Evolutionary conservation across 92 coral and sea anemone species (phyloP).

Genomic region (Palythoa caribaeorum): DNA sequence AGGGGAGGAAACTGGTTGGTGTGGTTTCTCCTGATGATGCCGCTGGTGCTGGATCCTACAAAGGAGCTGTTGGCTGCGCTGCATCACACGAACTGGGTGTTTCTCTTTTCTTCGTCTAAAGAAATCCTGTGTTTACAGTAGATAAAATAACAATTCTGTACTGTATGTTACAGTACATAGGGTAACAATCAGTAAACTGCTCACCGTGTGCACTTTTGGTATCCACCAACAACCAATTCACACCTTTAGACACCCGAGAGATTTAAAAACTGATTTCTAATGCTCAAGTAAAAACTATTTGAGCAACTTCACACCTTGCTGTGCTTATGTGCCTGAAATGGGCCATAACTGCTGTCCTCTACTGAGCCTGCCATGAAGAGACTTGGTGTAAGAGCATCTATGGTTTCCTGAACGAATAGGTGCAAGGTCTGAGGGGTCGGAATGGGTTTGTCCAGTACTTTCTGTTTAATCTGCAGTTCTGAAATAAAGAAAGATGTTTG

Average conservation of each 20-base stretch:
- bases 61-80: too few species aligned
- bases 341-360: constrained; percentile 12
- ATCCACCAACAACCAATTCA: neutral
- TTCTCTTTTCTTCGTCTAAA: too few species aligned
- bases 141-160: too few species aligned
- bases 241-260: neutral
- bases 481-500: neutral
- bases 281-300: neutral
- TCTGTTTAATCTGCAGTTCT: constrained; percentile 35
- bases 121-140: neutral
- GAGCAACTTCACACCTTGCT: constrained; percentile 11
- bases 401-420: neutral
- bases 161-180: too few species aligned
- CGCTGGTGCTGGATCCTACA: too few species aligned
- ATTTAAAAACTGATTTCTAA: neutral
- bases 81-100: too few species aligned
- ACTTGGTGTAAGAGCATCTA: constrained; percentile 28
- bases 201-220: neutral
- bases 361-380: constrained; percentile 1
- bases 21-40: too few species aligned
- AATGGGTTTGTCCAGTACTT: constrained; percentile 9
- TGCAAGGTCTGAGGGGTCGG: constrained; percentile 39
- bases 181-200: neutral
- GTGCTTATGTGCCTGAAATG: constrained; percentile 15
- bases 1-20: too few species aligned